A percentile compares a stretch with the other conserved stretches of the same genome.
Evolutionary conservation across 1,140 invertebrate genomes (phyloP).

Genomic region (Drosophila repletoides): DNA sequence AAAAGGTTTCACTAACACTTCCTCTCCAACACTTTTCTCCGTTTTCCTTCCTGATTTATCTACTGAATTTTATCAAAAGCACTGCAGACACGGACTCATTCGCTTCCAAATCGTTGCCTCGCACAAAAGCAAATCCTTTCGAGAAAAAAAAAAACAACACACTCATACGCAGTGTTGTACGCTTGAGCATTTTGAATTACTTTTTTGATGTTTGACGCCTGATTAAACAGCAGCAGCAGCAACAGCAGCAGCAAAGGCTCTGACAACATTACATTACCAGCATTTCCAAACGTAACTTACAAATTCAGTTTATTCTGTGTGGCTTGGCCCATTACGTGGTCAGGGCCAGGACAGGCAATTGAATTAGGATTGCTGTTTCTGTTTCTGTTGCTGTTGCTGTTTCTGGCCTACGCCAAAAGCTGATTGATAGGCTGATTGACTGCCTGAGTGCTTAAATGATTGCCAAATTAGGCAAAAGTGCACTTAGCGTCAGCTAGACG

Average conservation of each 20-base stretch:
- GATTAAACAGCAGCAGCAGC: constrained; percentile 49
- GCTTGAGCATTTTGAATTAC: constrained; percentile 16
- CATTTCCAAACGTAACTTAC: constrained; percentile 13
- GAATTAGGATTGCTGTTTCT: constrained; percentile 59
- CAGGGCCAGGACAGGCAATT: constrained; percentile 49
- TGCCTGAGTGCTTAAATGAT: constrained; percentile 60
- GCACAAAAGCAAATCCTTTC: constrained; percentile 1
- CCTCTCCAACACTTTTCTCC: constrained; percentile 24
- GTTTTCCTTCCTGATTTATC: constrained; percentile 37
- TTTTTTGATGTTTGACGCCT: constrained; percentile 65
- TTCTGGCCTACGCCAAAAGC: constrained; percentile 32
- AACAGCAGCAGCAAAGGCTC: constrained; percentile 27
- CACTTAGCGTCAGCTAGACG: constrained; percentile 55
- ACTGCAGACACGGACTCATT: constrained; percentile 30
- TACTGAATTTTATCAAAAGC: constrained; percentile 42
- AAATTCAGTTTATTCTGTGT: constrained; percentile 39
- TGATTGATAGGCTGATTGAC: constrained; percentile 33
- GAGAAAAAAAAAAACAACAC: not conserved
- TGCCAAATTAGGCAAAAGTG: constrained; percentile 63
- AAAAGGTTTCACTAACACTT: constrained; percentile 8
- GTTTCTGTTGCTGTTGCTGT: too few relatives aligned
- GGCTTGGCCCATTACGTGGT: constrained; percentile 31
- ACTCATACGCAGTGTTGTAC: constrained; percentile 32
- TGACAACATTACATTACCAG: constrained; percentile 15
- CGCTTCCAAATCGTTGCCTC: constrained; percentile 17